Evolutionary conservation across 2,113 vertebrate species (phyloP), one percentile per base, ranked within the genome.

Genomic region (Saguinus midas): DNA sequence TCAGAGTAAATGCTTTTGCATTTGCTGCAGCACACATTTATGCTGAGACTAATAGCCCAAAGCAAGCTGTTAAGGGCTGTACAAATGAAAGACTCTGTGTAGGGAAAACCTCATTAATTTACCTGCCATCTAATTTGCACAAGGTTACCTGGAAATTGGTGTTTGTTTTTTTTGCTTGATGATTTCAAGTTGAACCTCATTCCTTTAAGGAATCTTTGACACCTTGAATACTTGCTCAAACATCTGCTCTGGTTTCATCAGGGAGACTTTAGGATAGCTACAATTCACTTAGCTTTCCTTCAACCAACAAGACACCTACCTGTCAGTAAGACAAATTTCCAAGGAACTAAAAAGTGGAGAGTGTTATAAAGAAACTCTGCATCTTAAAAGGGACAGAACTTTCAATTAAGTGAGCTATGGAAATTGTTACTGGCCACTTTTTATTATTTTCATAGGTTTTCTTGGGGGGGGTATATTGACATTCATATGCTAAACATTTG

Each of bases 161-260:
- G 87, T 94, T 97, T 76, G 68, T 97, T 27, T 97, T 93, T 92
- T 97, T 96, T 72, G 82, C 81, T 96, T 96, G 91, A 98, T 98
- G 94, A 94, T 90, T 98, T 98, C 98, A 98, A 98, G 94, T 96
- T 98, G 96, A 84, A 6, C 48, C 50, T 96, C 73, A 43, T 50
- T 45, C n/a, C 84, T 97, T 97, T 95, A 94, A 97, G 92, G 81
- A 55, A 83, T 72, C 58, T 87, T 76, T 91, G 97, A 97, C 97
- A 96, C 93, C 90, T 93, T 29, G 66, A 90, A 96, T 97, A 96
- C 91, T 94, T 96, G 91, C 87, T 94, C 68, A 80, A 97, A 90
- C 94, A 91, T 97, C 96, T 98, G 95, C 86, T 98, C 50, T 12
- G 9, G n/a, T 94, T 98, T 97, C 91, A 91, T 79, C 73, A 40